phyloP scores from a whole-genome alignment of 2,113 vertebrate genomes.

The Callospermophilus lateralis region DNA sequence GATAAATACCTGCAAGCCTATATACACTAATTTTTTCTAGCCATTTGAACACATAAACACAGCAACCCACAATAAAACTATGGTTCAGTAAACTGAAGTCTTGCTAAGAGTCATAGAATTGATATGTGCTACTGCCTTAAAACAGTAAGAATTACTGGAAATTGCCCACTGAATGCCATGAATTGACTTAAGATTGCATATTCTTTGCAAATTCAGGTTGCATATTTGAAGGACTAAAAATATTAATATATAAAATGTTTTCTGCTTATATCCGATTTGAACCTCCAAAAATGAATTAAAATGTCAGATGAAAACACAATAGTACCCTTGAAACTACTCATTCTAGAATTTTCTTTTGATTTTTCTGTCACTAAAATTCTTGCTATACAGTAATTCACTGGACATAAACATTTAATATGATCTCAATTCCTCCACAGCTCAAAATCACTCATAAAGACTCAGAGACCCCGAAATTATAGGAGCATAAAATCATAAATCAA shows the following conservation, averaged over 20 bases:
- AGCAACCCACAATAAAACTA: neutral
- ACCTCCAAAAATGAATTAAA: neutral
- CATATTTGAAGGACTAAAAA: neutral
- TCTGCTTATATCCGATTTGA: conserved; percentile 12
- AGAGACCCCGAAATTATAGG: conserved; percentile 2
- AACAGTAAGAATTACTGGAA: neutral
- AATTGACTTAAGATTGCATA: neutral
- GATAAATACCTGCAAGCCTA: neutral
- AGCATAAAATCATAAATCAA: conserved; percentile 69
- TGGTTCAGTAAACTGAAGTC: neutral
- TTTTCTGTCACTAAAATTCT: conserved; percentile 26
- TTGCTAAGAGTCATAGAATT: neutral
- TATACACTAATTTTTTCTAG: neutral
- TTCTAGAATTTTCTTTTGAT: neutral
- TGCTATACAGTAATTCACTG: neutral
- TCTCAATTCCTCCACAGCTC: neutral
- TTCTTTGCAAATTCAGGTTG: neutral
- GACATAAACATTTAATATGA: conserved; percentile 52
- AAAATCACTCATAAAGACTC: conserved; percentile 64
- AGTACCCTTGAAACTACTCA: neutral
- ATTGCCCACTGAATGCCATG: neutral
- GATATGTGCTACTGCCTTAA: neutral
- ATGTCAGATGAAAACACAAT: neutral
- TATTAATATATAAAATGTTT: neutral
- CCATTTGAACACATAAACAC: neutral